Conservation (phyloP, 1,140 invertebrate genomes). For the Trichonephila clavata region DNA sequence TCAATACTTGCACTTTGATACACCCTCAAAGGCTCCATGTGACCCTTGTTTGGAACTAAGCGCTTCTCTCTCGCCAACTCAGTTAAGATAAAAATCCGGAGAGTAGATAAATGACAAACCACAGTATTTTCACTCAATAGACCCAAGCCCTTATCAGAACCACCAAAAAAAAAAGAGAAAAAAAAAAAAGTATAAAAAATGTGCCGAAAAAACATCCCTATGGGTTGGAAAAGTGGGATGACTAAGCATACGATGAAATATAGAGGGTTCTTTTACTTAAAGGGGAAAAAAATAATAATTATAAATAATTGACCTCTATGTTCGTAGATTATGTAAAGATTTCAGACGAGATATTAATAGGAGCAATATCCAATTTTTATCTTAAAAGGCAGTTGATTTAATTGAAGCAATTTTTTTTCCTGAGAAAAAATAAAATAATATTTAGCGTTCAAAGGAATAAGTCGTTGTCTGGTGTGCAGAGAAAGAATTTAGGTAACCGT, state of each 20-base stretch:
- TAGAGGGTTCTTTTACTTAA: background rate
- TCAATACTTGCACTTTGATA: background rate
- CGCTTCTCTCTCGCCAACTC: background rate
- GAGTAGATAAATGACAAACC: background rate
- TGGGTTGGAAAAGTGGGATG: background rate
- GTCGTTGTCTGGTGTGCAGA: too few species aligned
- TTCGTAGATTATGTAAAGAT: background rate
- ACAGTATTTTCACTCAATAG: background rate
- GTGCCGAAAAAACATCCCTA: background rate
- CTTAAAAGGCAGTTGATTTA: too few species aligned
- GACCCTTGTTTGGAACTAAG: background rate
- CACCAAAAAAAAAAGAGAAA: background rate
- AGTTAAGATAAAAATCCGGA: background rate
- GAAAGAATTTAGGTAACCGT: too few species aligned
- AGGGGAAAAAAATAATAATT: background rate
- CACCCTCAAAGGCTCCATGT: background rate
- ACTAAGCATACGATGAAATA: background rate
- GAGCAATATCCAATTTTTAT: too few species aligned
- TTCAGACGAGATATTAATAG: background rate
- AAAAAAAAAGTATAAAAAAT: background rate
- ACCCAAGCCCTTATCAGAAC: background rate
- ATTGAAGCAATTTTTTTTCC: too few species aligned
- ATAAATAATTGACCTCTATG: background rate
- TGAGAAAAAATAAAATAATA: too few species aligned
- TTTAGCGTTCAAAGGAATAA: too few species aligned